Evolutionary conservation across 2,797 vertebrate genomes (phyloP).

Genomic region (Enteromius mattozi): DNA sequence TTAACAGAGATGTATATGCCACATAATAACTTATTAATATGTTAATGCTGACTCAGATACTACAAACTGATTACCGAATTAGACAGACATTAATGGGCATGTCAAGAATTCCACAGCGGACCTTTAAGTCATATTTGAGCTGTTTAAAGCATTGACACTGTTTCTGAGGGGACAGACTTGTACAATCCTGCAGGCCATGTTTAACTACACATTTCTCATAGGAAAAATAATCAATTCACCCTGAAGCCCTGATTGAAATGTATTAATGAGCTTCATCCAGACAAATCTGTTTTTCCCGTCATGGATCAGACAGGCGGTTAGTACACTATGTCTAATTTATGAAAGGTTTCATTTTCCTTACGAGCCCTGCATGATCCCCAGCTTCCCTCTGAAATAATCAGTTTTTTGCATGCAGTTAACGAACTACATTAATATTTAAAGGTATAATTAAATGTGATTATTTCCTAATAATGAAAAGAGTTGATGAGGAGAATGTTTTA

Average conservation of each 20-base stretch:
- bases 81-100: constrained; percentile 12
- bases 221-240: constrained; percentile 1
- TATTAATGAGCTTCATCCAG: constrained; percentile 34
- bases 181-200: constrained; percentile 9
- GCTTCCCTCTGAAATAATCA: constrained; percentile 49
- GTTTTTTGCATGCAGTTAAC: constrained; percentile 61
- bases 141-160: background rate
- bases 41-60: background rate
- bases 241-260: background rate
- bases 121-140: constrained; percentile 17
- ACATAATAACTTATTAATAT: background rate
- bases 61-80: constrained; percentile 2
- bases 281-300: constrained; percentile 15
- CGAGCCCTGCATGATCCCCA: constrained; percentile 18
- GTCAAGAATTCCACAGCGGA: background rate
- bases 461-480: constrained; percentile 63
- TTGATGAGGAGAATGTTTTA: background rate
- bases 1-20: background rate
- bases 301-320: constrained; percentile 10
- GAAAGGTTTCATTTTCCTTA: constrained; percentile 5
- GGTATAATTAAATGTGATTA: constrained; percentile 69
- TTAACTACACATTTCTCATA: constrained; percentile 27
- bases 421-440: constrained; percentile 71
- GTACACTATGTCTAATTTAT: constrained; percentile 20
- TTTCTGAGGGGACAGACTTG: constrained; percentile 29